Evolutionary conservation across 2,888 invertebrate species (phyloP).

Genomic region (Brenthis hecate): DNA sequence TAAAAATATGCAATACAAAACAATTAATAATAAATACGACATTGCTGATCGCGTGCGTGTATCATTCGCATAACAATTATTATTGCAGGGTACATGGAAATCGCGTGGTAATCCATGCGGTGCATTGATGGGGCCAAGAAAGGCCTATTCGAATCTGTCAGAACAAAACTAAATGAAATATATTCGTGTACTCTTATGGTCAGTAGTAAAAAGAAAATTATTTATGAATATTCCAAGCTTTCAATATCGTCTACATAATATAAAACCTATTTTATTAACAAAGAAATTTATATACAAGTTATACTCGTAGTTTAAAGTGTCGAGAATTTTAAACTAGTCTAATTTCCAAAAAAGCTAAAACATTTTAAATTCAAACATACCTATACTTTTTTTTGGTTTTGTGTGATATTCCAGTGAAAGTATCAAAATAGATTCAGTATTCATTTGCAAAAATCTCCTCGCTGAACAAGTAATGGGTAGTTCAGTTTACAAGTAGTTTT

Average conservation of each 20-base stretch:
- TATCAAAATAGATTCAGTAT: too few relatives aligned
- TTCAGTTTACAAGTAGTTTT: conserved; percentile 28
- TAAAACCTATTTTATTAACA: too few relatives aligned
- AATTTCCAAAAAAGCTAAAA: too few relatives aligned
- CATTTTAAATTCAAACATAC: too few relatives aligned
- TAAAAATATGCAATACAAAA: conserved; percentile 49
- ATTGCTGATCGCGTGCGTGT: conserved; percentile 66
- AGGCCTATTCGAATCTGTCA: conserved; percentile 31
- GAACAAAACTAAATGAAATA: conserved; percentile 23
- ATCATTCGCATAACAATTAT: conserved; percentile 76
- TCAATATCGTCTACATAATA: too few relatives aligned
- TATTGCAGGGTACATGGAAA: conserved; percentile 69
- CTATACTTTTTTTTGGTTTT: too few relatives aligned
- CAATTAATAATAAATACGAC: conserved; percentile 37
- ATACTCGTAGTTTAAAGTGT: too few relatives aligned
- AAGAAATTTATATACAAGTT: too few relatives aligned
- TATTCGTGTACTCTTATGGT: neutral
- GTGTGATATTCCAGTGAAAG: too few relatives aligned
- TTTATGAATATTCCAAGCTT: too few relatives aligned
- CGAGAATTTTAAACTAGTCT: too few relatives aligned
- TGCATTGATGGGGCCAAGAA: conserved; percentile 49
- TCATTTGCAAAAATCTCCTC: neutral
- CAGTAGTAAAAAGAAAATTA: too few relatives aligned
- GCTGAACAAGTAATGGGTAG: conserved; percentile 6
- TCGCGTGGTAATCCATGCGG: conserved; percentile 62